phyloP scores from a whole-genome alignment of 2,888 invertebrate genomes.

The Xestia c-nigrum region DNA sequence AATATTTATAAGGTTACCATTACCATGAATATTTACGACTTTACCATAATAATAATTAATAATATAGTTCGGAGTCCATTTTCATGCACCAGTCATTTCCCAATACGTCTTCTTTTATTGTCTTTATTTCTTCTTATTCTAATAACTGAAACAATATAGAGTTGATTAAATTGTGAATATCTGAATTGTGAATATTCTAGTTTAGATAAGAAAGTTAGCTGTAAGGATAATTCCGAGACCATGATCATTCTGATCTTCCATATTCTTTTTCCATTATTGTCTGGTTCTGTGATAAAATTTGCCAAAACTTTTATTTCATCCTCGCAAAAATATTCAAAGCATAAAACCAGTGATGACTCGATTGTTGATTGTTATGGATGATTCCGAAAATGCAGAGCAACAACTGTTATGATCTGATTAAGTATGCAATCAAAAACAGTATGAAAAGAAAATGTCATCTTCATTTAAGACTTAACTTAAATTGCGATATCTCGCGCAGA shows the following conservation, averaged over 20 bases:
- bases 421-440: neutral
- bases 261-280: neutral
- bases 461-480: neutral
- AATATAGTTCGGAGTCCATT: conserved; percentile 36
- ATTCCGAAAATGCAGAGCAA: neutral
- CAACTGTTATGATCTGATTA: neutral
- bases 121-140: neutral
- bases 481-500: neutral
- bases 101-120: neutral
- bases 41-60: neutral
- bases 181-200: neutral
- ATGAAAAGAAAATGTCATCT: neutral
- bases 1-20: conserved; percentile 36
- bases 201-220: neutral
- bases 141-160: conserved; percentile 11
- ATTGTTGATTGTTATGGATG: neutral
- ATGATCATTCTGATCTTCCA: neutral
- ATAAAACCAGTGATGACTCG: neutral
- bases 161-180: neutral
- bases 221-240: neutral
- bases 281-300: neutral
- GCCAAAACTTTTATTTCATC: neutral
- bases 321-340: neutral
- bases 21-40: conserved; percentile 28
- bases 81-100: conserved; percentile 19